Evolutionary conservation across 2,113 vertebrate species (phyloP).

Genomic region (Ranitomeya imitator): DNA sequence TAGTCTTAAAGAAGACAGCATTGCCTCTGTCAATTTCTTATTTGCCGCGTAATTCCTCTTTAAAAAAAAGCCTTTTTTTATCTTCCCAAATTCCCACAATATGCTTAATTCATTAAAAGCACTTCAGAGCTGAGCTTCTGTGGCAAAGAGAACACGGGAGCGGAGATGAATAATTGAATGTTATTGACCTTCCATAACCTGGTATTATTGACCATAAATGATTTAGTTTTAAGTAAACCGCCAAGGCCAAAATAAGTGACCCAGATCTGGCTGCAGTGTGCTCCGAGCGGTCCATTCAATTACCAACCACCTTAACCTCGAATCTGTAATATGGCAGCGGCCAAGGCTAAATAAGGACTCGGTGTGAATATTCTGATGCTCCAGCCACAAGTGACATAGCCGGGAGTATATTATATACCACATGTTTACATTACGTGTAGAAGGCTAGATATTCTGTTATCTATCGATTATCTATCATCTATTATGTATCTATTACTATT

Average conservation of each 20-base stretch:
- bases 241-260: slow-evolving; percentile 57
- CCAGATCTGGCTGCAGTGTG: slow-evolving; percentile 60
- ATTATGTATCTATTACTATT: background rate
- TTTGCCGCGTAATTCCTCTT: background rate
- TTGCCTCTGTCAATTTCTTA: background rate
- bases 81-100: slow-evolving; percentile 66
- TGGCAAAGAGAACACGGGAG: slow-evolving; percentile 64
- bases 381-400: background rate
- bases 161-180: slow-evolving; percentile 71
- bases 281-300: slow-evolving; percentile 27
- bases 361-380: background rate
- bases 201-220: slow-evolving; percentile 72
- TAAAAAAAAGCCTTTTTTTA: slow-evolving; percentile 55
- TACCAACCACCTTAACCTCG: slow-evolving; percentile 21
- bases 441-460: background rate
- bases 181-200: slow-evolving; percentile 72
- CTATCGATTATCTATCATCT: background rate
- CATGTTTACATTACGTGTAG: background rate
- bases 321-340: background rate
- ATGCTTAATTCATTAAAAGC: slow-evolving; percentile 64
- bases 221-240: slow-evolving; percentile 63
- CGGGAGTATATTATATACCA: background rate
- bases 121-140: slow-evolving; percentile 59
- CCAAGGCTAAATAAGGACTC: background rate
- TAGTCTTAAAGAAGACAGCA: background rate